phyloP scores from a whole-genome alignment of 1,140 invertebrate species.

The Aphaenogaster rudis region DNA sequence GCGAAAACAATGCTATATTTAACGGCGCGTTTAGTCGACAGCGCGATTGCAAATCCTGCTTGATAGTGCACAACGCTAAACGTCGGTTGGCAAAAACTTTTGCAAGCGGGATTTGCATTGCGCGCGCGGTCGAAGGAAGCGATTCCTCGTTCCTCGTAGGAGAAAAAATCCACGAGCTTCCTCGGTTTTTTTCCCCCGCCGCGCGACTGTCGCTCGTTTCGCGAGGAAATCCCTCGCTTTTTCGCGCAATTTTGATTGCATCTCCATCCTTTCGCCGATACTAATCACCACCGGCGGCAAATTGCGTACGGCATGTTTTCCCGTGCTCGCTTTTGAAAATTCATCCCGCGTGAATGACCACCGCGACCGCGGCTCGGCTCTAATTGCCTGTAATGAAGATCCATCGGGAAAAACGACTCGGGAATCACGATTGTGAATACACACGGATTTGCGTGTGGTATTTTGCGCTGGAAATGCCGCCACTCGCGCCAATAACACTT shows the following conservation, averaged over 20 bases:
- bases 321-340: constrained; percentile 26
- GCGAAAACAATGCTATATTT: constrained; percentile 51
- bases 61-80: neutral
- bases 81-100: constrained; percentile 6
- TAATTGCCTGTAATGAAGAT: constrained; percentile 69
- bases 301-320: constrained; percentile 11
- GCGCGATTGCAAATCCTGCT: constrained; percentile 20
- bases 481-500: constrained; percentile 47
- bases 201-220: neutral
- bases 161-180: neutral
- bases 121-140: neutral
- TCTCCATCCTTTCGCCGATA: constrained; percentile 8
- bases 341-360: constrained; percentile 27
- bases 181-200: neutral
- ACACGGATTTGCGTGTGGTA: constrained; percentile 11
- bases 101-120: neutral
- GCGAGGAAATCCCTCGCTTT: constrained; percentile 19
- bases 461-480: neutral
- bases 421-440: neutral
- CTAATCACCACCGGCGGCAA: constrained; percentile 35
- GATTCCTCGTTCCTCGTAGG: neutral
- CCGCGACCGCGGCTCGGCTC: constrained; percentile 27
- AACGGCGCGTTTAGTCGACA: constrained; percentile 30
- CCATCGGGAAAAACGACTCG: neutral
- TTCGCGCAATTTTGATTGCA: constrained; percentile 24